Conservation (phyloP, 37 sponge, comb jelly and placozoan species). For the Diacarnus erythraeanus region DNA sequence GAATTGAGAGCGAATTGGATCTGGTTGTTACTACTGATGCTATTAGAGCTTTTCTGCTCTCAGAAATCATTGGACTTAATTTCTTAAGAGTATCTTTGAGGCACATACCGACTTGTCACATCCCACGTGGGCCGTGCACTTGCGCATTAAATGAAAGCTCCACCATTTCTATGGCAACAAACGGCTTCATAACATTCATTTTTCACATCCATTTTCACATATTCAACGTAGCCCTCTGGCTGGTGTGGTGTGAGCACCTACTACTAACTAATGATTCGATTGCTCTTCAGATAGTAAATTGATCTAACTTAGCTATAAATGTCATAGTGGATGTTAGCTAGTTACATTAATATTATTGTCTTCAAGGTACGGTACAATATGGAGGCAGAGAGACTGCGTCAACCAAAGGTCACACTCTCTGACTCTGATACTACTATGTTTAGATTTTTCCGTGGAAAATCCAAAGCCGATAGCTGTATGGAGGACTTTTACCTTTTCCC, state of each 20-base stretch:
- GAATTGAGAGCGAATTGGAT: slow-evolving; percentile 41
- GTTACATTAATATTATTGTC: too few relatives aligned
- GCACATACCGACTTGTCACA: neutral
- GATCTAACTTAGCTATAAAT: too few relatives aligned
- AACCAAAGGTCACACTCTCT: neutral
- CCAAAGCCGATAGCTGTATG: too few relatives aligned
- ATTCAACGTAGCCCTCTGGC: neutral
- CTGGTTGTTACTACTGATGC: slow-evolving; percentile 38
- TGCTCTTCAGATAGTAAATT: too few relatives aligned
- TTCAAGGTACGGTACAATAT: too few relatives aligned
- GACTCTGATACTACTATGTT: neutral
- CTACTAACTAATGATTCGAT: too few relatives aligned
- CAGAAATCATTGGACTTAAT: slow-evolving; percentile 22
- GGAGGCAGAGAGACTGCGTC: too few relatives aligned
- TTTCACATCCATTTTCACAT: neutral
- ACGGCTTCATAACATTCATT: neutral
- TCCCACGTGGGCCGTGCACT: slow-evolving; percentile 6
- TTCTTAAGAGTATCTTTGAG: slow-evolving; percentile 1
- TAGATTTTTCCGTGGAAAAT: too few relatives aligned
- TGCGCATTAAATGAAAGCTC: neutral
- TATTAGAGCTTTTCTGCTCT: slow-evolving; percentile 45
- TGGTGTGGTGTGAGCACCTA: neutral
- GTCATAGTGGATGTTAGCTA: too few relatives aligned
- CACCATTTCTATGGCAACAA: neutral
- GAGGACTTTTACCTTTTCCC: slow-evolving; percentile 19